Percentiles rank a stretch among this genome's conserved stretches.
Evolutionary conservation across 2,113 vertebrate genomes (phyloP).

Genomic region (Proterorhinus semilunaris): DNA sequence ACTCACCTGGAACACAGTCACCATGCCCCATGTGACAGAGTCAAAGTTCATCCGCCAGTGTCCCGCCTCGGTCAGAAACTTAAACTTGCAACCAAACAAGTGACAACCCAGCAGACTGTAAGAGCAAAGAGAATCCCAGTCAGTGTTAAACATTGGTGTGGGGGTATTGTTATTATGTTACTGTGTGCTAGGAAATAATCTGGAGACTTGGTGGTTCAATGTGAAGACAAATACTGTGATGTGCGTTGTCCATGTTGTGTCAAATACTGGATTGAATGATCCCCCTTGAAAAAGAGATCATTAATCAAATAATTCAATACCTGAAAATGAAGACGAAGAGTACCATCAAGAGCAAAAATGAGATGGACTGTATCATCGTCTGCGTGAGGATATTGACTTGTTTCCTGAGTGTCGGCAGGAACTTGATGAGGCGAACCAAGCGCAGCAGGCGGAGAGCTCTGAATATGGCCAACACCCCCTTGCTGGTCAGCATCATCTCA

Average conservation of each 20-base stretch:
- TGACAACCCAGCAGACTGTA: not conserved
- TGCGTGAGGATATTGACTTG: not conserved
- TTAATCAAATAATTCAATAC: not conserved
- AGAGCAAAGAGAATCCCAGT: not conserved
- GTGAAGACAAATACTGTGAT: no score
- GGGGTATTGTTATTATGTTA: no score
- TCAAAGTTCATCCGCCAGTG: not conserved
- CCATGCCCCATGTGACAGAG: not conserved
- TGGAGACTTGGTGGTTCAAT: no score
- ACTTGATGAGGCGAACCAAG: not conserved
- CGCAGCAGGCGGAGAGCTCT: not conserved
- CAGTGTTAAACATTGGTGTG: no score
- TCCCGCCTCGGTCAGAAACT: constrained; percentile 64
- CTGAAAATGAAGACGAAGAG: not conserved
- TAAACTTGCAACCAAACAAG: not conserved
- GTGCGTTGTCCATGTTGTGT: no score
- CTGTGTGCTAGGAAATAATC: no score
- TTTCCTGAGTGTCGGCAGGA: not conserved
- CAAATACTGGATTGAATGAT: no score
- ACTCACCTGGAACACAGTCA: not conserved
- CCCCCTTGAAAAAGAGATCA: no score
- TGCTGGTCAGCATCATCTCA: not conserved
- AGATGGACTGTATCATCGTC: not conserved
- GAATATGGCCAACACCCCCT: not conserved
- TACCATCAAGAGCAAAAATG: not conserved